Conservation (phyloP, 2,888 invertebrate genomes). For the Hipparchia semele region DNA sequence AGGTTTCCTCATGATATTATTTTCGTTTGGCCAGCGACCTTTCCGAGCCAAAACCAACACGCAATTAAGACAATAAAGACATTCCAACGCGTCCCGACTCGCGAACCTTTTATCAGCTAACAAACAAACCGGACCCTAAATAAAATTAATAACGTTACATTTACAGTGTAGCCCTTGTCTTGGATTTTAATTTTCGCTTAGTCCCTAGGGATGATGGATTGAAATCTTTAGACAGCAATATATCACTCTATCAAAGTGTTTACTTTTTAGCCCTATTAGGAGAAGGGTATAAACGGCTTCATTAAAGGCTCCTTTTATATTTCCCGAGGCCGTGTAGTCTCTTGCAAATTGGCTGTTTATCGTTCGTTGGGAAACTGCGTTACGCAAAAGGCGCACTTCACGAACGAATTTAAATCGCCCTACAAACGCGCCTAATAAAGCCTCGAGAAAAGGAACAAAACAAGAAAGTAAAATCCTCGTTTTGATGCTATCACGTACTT, state of each 20-base stretch:
- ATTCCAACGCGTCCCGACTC: constrained; percentile 45
- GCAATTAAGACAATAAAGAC: constrained; percentile 63
- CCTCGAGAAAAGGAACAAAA: constrained; percentile 52
- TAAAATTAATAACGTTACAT: constrained; percentile 60
- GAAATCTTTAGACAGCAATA: constrained; percentile 49
- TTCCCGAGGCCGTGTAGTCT: constrained; percentile 56
- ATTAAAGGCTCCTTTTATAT: constrained; percentile 63
- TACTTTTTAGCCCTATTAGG: constrained; percentile 47
- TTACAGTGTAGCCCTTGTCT: constrained; percentile 48
- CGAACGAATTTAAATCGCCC: constrained; percentile 66
- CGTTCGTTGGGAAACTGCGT: constrained; percentile 55
- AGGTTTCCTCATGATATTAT: background rate
- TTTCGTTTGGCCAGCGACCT: constrained; percentile 28
- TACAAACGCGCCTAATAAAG: constrained; percentile 57
- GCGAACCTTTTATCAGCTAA: constrained; percentile 50
- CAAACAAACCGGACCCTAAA: constrained; percentile 60
- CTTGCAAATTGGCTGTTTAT: constrained; percentile 70
- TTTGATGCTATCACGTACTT: constrained; percentile 40
- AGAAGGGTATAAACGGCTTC: constrained; percentile 63
- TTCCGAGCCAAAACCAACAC: constrained; percentile 48
- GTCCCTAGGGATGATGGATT: constrained; percentile 49
- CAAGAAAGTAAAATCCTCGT: constrained; percentile 66
- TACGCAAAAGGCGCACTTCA: constrained; percentile 60
- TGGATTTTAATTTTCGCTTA: constrained; percentile 49
- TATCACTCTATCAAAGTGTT: constrained; percentile 56